Evolutionary conservation across 2,797 vertebrate species (phyloP).

Genomic region (Tiaroga cobitis): DNA sequence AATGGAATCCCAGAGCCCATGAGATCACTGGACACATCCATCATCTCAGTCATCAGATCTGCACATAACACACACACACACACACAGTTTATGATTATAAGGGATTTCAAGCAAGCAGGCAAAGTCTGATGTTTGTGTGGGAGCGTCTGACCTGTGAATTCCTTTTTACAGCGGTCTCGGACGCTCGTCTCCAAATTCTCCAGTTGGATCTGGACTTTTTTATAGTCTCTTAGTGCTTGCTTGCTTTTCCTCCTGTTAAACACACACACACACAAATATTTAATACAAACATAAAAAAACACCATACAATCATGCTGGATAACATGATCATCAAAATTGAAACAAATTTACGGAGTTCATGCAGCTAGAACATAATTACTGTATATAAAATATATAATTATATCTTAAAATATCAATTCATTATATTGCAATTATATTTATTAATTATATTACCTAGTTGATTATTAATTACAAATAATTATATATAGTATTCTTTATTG

Average conservation of each 20-base stretch:
- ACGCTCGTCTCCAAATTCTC: slow-evolving; percentile 98
- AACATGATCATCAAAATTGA: neutral
- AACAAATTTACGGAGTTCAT: neutral
- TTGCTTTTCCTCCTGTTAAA: slow-evolving; percentile 92
- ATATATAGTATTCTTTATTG: neutral
- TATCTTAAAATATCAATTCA: no score
- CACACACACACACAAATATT: neutral
- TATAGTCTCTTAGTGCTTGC: slow-evolving; percentile 96
- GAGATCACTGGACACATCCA: slow-evolving; percentile 96
- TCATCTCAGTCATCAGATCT: slow-evolving; percentile 99
- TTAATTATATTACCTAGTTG: no score
- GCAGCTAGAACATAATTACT: neutral
- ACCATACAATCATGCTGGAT: no score
- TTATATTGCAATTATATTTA: no score
- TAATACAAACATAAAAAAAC: neutral
- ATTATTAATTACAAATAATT: no score
- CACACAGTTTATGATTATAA: neutral
- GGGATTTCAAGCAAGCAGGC: neutral
- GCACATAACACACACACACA: slow-evolving; percentile 29
- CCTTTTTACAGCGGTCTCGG: slow-evolving; percentile 96
- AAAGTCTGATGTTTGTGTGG: neutral
- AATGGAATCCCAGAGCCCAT: slow-evolving; percentile 95
- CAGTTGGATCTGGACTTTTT: slow-evolving; percentile 97
- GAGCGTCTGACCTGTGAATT: slow-evolving; percentile 87
- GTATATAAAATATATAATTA: neutral